Conservation (phyloP, 2,888 invertebrate species). For the Cephus rjabovi region DNA sequence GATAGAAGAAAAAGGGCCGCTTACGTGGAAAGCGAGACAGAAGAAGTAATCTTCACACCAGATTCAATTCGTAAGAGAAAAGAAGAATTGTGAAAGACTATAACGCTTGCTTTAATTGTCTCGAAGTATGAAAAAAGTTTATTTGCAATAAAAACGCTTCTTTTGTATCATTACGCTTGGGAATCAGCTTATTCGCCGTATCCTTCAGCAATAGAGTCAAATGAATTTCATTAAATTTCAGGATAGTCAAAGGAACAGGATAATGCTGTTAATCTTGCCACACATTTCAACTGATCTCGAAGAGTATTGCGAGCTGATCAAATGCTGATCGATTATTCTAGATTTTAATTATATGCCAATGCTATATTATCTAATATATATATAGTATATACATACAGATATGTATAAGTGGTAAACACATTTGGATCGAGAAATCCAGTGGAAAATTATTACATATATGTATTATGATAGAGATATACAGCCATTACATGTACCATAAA, state of each 20-base stretch:
- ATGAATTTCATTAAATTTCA: neutral
- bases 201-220: neutral
- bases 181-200: neutral
- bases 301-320: neutral
- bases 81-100: conserved; percentile 39
- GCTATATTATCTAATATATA: neutral
- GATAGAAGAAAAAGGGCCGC: conserved; percentile 41
- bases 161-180: neutral
- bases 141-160: conserved; percentile 13
- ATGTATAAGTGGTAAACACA: no score
- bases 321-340: neutral
- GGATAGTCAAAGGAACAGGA: neutral
- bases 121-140: neutral
- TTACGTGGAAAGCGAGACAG: conserved; percentile 39
- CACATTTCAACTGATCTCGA: neutral
- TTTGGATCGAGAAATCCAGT: no score
- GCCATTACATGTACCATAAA: no score
- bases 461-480: no score
- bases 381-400: no score
- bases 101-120: neutral
- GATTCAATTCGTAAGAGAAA: conserved; percentile 33
- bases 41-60: conserved; percentile 40
- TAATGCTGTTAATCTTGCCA: neutral
- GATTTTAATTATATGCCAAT: neutral
- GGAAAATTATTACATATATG: no score